Evolutionary conservation across 2,888 invertebrate genomes (phyloP).

Genomic region (Sepiola atlantica): DNA sequence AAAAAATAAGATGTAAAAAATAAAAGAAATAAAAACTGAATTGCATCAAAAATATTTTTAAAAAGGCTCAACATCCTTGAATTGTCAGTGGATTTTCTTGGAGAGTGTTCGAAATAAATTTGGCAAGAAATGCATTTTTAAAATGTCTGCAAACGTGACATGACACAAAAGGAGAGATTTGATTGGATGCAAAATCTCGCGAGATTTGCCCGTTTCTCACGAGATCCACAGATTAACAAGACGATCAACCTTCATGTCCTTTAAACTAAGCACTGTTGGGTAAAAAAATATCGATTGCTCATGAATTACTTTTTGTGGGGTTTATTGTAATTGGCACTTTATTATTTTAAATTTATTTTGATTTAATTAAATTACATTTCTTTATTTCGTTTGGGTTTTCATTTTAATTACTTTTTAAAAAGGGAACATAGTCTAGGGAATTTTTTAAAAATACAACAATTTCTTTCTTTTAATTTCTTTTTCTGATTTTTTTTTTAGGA

Average conservation of each 20-base stretch:
- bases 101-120: background rate
- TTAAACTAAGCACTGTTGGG: background rate
- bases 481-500: no score
- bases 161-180: background rate
- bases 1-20: no score
- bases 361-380: no score
- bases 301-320: background rate
- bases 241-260: background rate
- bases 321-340: no score
- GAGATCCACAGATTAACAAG: background rate
- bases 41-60: no score
- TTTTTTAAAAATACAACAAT: no score
- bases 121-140: background rate
- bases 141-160: background rate
- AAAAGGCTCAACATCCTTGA: background rate
- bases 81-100: background rate
- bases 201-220: background rate
- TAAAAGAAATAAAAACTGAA: no score
- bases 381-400: no score
- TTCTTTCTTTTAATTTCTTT: no score
- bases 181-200: background rate
- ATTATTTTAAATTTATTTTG: no score
- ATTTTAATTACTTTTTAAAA: no score
- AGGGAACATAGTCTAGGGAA: no score
- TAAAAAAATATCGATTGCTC: background rate